phyloP scores from a whole-genome alignment of 2,888 invertebrate species.

The Melanargia galathea region DNA sequence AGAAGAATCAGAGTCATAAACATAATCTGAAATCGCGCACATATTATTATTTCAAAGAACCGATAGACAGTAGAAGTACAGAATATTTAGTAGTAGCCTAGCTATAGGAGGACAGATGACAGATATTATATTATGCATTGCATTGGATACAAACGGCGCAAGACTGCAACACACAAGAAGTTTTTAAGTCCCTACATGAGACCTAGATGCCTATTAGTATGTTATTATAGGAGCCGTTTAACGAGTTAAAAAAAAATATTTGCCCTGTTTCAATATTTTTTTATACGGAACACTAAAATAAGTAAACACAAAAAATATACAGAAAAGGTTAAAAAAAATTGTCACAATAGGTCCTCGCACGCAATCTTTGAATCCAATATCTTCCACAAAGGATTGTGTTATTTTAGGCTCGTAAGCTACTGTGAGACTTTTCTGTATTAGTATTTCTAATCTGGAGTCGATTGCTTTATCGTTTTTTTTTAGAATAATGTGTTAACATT shows the following conservation, averaged over 20 bases:
- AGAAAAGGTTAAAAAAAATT: constrained; percentile 52
- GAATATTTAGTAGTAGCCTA: no score
- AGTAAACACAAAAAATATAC: constrained; percentile 45
- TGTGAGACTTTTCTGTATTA: constrained; percentile 46
- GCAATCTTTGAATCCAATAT: constrained; percentile 77
- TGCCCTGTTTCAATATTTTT: background rate
- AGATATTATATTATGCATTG: no score
- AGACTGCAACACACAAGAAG: no score
- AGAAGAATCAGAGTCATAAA: no score
- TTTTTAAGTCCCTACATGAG: no score
- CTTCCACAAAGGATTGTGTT: constrained; percentile 64
- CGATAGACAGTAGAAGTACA: no score
- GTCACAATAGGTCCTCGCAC: constrained; percentile 64
- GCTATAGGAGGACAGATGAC: no score
- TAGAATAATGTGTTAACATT: background rate
- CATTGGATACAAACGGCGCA: no score
- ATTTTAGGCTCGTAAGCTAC: constrained; percentile 67
- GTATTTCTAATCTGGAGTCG: constrained; percentile 32
- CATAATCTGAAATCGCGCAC: no score
- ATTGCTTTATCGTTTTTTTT: constrained; percentile 28
- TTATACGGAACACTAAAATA: constrained; percentile 13
- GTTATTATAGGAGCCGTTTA: no score
- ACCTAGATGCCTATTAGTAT: no score
- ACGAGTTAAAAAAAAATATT: background rate
- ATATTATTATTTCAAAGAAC: no score